Evolutionary conservation across 2,797 vertebrate species (phyloP).

Genomic region (Chiroxiphia lanceolata): DNA sequence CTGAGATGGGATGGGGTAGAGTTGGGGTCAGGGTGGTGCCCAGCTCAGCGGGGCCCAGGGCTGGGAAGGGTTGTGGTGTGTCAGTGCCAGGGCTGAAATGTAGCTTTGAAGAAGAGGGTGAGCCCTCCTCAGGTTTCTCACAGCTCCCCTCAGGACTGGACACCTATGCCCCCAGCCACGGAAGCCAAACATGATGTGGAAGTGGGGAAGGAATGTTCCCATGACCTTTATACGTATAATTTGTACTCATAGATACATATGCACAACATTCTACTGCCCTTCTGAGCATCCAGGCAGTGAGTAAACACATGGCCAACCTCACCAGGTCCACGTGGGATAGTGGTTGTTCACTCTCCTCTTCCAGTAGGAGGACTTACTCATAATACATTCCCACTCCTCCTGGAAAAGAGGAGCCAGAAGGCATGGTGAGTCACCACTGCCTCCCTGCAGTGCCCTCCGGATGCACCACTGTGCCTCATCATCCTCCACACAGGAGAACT

Average conservation of each 20-base stretch:
- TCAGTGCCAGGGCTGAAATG: background rate
- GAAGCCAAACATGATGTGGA: background rate
- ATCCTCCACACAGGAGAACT: background rate
- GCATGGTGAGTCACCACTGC: background rate
- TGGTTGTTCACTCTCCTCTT: background rate
- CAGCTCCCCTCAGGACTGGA: background rate
- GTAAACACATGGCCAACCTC: background rate
- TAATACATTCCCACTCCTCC: background rate
- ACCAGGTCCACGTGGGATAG: rapidly evolving
- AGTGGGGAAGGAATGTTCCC: background rate
- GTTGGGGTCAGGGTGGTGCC: background rate
- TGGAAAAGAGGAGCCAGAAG: background rate
- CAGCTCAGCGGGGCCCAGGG: background rate
- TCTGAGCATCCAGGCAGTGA: background rate
- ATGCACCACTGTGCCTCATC: background rate
- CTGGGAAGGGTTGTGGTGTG: background rate
- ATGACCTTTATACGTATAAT: background rate
- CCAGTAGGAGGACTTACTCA: background rate
- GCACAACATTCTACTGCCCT: background rate
- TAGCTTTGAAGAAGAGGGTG: background rate
- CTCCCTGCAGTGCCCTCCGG: rapidly evolving
- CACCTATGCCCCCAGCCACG: rapidly evolving
- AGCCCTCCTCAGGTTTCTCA: background rate
- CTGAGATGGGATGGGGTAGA: rapidly evolving
- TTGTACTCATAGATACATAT: background rate